These are phyloP conservation scores for Cylas formicarius DNA, from an alignment of 1,140 invertebrate species.

Conservation along the genomic window DNA sequence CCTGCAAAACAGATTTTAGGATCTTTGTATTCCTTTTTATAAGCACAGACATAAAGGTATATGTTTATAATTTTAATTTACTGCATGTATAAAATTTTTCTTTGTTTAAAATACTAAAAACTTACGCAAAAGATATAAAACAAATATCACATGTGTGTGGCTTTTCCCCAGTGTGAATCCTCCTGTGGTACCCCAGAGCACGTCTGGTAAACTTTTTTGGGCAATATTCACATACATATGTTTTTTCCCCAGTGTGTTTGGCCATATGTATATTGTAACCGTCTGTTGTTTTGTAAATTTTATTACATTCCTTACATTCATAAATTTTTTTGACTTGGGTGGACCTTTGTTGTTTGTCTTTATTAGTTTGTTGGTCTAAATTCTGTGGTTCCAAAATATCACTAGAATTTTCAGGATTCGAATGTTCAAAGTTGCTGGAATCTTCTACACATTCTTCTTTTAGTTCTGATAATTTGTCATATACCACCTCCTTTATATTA, in stretches of 20 bases:
- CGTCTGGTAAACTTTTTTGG: conserved; percentile 48
- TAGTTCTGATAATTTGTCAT: no score
- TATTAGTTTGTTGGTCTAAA: no score
- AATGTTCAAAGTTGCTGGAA: no score
- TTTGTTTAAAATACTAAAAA: not conserved
- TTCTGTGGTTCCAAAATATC: no score
- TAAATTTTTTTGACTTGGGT: not conserved
- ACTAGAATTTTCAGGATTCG: no score
- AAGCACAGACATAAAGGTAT: no score
- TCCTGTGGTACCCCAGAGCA: conserved; percentile 41
- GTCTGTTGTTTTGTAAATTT: conserved; percentile 4
- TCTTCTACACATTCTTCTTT: no score
- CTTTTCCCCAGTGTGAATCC: conserved; percentile 32
- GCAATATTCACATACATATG: conserved; percentile 49
- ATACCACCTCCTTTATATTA: no score
- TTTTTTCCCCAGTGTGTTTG: conserved; percentile 42
- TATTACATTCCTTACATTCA: conserved; percentile 8
- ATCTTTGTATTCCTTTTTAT: no score
- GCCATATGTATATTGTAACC: conserved; percentile 18
- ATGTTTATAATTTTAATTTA: no score
- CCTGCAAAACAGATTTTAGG: not conserved
- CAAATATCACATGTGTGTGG: conserved; percentile 32
- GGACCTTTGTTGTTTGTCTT: no score
- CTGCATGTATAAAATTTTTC: no score
- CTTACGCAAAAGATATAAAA: conserved; percentile 4